Evolutionary conservation across 2,797 vertebrate genomes (phyloP).

Genomic region (Brachyalestes nurse): DNA sequence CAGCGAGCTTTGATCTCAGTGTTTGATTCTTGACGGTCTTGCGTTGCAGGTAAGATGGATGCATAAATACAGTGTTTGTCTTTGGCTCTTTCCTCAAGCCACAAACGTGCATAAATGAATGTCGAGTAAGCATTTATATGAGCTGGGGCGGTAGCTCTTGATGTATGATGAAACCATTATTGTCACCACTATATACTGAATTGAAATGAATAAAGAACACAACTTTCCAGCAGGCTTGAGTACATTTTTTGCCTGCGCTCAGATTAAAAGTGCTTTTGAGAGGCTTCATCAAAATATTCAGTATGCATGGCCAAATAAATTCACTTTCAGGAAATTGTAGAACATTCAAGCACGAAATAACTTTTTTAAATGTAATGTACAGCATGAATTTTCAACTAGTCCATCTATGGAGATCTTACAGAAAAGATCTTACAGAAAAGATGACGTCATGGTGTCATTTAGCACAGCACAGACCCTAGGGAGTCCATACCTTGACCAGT

Average conservation of each 20-base stretch:
- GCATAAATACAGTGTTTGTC: too few species aligned
- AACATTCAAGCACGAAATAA: neutral
- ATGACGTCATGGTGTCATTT: too few species aligned
- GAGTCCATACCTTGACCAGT: too few species aligned
- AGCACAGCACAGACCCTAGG: too few species aligned
- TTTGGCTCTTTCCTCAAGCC: neutral
- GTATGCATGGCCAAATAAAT: neutral
- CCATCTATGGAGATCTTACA: too few species aligned
- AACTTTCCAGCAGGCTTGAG: neutral
- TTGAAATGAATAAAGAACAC: neutral
- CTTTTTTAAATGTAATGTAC: neutral
- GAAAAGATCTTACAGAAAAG: too few species aligned
- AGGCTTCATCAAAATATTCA: neutral
- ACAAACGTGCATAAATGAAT: slow-evolving; percentile 12
- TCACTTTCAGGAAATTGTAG: neutral
- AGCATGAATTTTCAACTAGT: neutral
- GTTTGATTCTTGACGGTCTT: slow-evolving; percentile 13
- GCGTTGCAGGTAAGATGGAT: neutral
- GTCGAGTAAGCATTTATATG: neutral
- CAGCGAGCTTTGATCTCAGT: slow-evolving; percentile 16
- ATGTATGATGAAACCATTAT: neutral
- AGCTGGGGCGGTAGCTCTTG: neutral
- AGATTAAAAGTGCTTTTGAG: neutral
- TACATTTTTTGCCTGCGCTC: neutral
- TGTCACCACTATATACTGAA: neutral